Base-by-base conservation (phyloP, 2,113 vertebrate genomes). In the Corapipo altera region DNA sequence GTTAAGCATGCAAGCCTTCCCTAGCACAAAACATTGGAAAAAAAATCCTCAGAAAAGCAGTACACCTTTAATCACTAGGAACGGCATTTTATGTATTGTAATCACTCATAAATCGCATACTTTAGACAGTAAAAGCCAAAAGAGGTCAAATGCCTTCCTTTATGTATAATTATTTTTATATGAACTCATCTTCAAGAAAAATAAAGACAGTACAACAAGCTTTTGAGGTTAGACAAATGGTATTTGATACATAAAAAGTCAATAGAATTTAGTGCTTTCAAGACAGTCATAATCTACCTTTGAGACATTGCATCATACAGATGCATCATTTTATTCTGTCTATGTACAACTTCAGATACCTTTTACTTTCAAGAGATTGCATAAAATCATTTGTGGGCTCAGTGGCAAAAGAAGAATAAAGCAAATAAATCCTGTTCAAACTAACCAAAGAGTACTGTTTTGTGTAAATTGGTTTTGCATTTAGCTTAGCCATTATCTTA, bases 191-290 rank as follows among this genome's bases (percentile, higher is more conserved):
- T 67, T 81, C 39, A 66, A 72, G 88, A 96, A 85, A 92, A 96
- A 30, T 44, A 49, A 49, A 71, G 46, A 27, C 5, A 82, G 43
- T 49, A 32, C 22, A 73, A 65, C 6, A 79, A 46, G 39, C 39
- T 91, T 91, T 66, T 93, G 74, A 91, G 93, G 88, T 86, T 71
- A 94, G 73, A 90, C 32, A 89, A 90, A 67, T 54, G 44, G 37
- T n/a, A 93, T 84, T 67, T 88, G 57, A 80, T n/a, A 58, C 24
- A 72, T 32, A 48, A 55, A 43, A 86, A 57, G 32, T 35, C 69
- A 90, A 62, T 5, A 72, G 43, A 76, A 21, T 65, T 84, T 54
- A 84, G 20, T 67, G 57, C 57, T 81, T 88, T 84, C 67, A 86
- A 91, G n/a, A 48, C 62, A 91, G 85, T 51, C 48, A 78, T n/a